Evolutionary conservation across 2,113 vertebrate species (phyloP).

Genomic region (Oncorhynchus kisutch): DNA sequence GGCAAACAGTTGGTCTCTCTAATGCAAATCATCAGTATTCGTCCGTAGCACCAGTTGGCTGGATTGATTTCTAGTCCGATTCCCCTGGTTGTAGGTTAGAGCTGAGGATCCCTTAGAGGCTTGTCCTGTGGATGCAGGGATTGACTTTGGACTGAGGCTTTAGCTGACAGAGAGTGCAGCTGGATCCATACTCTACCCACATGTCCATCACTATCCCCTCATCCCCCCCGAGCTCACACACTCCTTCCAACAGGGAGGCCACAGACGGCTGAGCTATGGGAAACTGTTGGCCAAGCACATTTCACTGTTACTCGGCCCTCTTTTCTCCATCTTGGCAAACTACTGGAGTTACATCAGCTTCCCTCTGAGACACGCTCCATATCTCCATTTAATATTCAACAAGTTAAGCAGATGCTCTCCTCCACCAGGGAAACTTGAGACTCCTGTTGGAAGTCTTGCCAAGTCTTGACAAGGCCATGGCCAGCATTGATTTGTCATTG

Average conservation of each 20-base stretch:
- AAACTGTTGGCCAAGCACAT: slow-evolving; percentile 52
- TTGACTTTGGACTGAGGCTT: slow-evolving; percentile 64
- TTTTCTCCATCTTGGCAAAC: slow-evolving; percentile 18
- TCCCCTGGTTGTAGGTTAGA: slow-evolving; percentile 43
- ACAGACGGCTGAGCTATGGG: slow-evolving; percentile 28
- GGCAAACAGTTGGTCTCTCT: slow-evolving; percentile 37
- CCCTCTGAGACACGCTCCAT: background rate
- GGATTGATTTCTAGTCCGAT: slow-evolving; percentile 57
- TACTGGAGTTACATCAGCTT: slow-evolving; percentile 34
- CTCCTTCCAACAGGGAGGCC: slow-evolving; percentile 36
- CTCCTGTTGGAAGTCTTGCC: background rate
- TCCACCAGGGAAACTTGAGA: background rate
- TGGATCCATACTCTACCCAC: slow-evolving; percentile 59
- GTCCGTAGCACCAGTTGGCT: slow-evolving; percentile 43
- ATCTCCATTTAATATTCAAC: background rate
- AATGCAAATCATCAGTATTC: slow-evolving; percentile 53
- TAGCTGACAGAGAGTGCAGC: slow-evolving; percentile 47
- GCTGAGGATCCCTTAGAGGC: slow-evolving; percentile 47
- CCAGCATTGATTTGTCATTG: slow-evolving; percentile 16
- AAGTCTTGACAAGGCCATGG: background rate
- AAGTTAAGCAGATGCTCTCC: background rate
- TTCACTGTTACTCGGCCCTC: background rate
- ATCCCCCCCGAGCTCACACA: slow-evolving; percentile 37
- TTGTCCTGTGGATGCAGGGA: slow-evolving; percentile 37
- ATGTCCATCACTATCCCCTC: slow-evolving; percentile 54